Conservation (phyloP, 23 tunicate species). For the Trididemnum miniatum region DNA sequence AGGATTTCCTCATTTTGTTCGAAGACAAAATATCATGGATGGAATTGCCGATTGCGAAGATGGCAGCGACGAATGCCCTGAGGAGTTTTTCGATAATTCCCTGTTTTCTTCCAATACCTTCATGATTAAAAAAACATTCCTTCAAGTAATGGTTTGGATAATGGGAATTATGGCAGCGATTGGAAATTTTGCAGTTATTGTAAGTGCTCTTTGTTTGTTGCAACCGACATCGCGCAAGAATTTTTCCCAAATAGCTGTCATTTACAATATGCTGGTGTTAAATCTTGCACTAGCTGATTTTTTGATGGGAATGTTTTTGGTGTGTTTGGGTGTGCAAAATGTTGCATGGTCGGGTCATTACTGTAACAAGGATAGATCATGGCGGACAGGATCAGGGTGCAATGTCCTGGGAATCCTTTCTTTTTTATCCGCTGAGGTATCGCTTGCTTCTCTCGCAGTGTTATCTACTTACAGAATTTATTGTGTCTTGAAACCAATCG, state of each 20-base stretch:
- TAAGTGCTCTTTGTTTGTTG: constrained; percentile 15
- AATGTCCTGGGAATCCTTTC: constrained; percentile 50
- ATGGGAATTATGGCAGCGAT: constrained; percentile 64
- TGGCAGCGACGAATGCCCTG: constrained; percentile 87
- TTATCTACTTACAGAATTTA: constrained; percentile 60
- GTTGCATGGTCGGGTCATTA: constrained; percentile 34
- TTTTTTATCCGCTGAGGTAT: constrained; percentile 54
- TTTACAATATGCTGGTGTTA: constrained; percentile 54
- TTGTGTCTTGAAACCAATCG: constrained; percentile 59
- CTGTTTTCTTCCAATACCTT: constrained; percentile 51
- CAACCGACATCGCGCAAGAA: not conserved
- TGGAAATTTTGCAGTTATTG: constrained; percentile 43
- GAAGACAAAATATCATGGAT: constrained; percentile 41
- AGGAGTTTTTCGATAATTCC: constrained; percentile 29
- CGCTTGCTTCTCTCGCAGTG: constrained; percentile 45
- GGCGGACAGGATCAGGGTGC: constrained; percentile 64
- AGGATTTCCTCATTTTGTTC: constrained; percentile 44
- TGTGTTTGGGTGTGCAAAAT: constrained; percentile 43
- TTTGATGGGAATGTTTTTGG: constrained; percentile 70
- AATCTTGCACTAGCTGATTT: constrained; percentile 68
- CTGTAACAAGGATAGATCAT: constrained; percentile 47
- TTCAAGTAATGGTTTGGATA: constrained; percentile 74
- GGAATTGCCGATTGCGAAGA: constrained; percentile 67
- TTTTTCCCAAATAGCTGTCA: constrained; percentile 41
- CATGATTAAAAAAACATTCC: constrained; percentile 45